Conservation (phyloP, 2,113 vertebrate species). For the Isichthys henryi region DNA sequence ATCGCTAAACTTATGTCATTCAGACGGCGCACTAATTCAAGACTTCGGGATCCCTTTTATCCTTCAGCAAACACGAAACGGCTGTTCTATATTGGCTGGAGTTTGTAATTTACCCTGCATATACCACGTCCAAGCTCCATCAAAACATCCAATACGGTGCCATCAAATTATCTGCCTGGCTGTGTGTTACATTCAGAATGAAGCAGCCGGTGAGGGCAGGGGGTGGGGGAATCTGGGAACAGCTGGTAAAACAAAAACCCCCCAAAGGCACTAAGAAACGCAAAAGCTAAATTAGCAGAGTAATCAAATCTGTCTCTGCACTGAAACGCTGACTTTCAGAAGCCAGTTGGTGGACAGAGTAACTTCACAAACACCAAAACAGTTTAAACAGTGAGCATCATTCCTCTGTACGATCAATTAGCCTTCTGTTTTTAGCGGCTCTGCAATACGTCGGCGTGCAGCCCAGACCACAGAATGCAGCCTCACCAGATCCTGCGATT, state of each 20-base stretch:
- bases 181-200: neutral
- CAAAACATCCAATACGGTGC: conserved; percentile 2
- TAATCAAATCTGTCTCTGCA: conserved; percentile 30
- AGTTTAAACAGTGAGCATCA: conserved; percentile 36
- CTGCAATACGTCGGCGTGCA: conserved; percentile 41
- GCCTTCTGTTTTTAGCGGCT: conserved; percentile 24
- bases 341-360: conserved; percentile 21
- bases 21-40: conserved; percentile 22
- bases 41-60: conserved; percentile 23
- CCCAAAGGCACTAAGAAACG: conserved; percentile 14
- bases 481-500: conserved; percentile 47
- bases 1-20: conserved; percentile 30
- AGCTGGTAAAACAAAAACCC: conserved; percentile 36
- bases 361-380: conserved; percentile 22
- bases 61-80: conserved; percentile 14
- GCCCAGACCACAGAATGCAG: conserved; percentile 28
- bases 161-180: conserved; percentile 15
- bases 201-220: neutral
- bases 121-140: neutral
- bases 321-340: conserved; percentile 24
- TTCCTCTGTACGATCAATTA: conserved; percentile 35
- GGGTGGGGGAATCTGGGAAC: conserved; percentile 24
- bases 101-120: conserved; percentile 1
- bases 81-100: conserved; percentile 21
- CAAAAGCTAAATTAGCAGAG: conserved; percentile 25